A percentile compares a stretch with the other conserved stretches of the same genome.
Conservation (phyloP, 2,797 vertebrate genomes). For the Gastrophryne carolinensis region DNA sequence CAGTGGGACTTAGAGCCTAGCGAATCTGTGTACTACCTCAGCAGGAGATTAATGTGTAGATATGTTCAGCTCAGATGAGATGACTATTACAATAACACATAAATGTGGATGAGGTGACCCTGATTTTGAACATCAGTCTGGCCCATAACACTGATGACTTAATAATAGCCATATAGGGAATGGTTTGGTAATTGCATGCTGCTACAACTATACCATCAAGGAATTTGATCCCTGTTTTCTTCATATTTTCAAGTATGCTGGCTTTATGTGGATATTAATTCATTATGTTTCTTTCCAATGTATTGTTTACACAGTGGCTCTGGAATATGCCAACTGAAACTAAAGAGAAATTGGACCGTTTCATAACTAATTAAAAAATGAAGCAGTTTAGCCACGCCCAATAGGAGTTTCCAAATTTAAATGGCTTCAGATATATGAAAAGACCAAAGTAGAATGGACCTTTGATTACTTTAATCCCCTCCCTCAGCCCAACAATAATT, state of each 20-base stretch:
- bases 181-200: constrained; percentile 20
- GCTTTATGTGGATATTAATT: too few relatives aligned
- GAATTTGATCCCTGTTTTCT: not conserved
- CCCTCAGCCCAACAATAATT: too few relatives aligned
- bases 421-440: too few relatives aligned
- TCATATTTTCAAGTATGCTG: not conserved
- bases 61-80: not conserved
- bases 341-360: too few relatives aligned
- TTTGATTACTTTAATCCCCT: too few relatives aligned
- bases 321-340: too few relatives aligned
- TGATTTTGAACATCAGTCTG: not conserved
- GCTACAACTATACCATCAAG: not conserved
- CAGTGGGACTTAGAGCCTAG: constrained; percentile 9
- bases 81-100: constrained; percentile 4
- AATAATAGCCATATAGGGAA: not conserved
- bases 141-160: not conserved
- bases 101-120: constrained; percentile 7
- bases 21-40: not conserved
- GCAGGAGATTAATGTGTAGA: constrained; percentile 9
- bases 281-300: too few relatives aligned
- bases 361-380: too few relatives aligned
- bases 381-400: too few relatives aligned
- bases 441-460: too few relatives aligned
- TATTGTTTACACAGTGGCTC: too few relatives aligned
- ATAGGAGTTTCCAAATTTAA: too few relatives aligned